A percentile compares a stretch with the other conserved stretches of the same genome.
Conservation (phyloP, 2,113 vertebrate genomes). For the Hemichromis elongatus region DNA sequence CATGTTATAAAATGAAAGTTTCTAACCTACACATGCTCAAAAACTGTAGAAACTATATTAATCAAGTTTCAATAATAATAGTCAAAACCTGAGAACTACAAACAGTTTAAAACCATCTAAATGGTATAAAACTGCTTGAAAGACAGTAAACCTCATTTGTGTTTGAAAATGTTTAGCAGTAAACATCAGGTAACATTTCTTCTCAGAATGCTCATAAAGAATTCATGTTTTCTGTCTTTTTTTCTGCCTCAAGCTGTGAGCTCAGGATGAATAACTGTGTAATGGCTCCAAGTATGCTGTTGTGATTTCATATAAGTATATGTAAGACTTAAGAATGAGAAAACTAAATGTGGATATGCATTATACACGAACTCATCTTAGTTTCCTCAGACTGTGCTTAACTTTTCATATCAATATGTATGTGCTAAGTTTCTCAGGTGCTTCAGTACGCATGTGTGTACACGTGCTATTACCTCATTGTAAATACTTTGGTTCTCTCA, state of each 20-base stretch:
- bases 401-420: background rate
- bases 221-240: background rate
- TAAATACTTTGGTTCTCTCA: background rate
- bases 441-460: background rate
- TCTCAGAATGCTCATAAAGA: background rate
- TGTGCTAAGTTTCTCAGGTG: background rate
- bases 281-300: background rate
- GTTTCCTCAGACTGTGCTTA: background rate
- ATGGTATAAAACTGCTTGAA: background rate
- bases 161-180: background rate
- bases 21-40: background rate
- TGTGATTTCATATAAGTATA: constrained; percentile 1
- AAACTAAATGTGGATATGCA: background rate
- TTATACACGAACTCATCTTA: background rate
- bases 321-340: constrained; percentile 12
- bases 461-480: background rate
- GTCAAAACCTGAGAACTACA: background rate
- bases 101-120: background rate
- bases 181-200: background rate
- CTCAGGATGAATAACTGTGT: background rate
- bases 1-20: background rate
- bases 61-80: background rate
- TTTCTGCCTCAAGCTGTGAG: background rate
- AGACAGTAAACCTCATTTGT: background rate
- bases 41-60: background rate